phyloP scores from a whole-genome alignment of 2,113 vertebrate genomes.

The Sminthopsis crassicaudata region DNA sequence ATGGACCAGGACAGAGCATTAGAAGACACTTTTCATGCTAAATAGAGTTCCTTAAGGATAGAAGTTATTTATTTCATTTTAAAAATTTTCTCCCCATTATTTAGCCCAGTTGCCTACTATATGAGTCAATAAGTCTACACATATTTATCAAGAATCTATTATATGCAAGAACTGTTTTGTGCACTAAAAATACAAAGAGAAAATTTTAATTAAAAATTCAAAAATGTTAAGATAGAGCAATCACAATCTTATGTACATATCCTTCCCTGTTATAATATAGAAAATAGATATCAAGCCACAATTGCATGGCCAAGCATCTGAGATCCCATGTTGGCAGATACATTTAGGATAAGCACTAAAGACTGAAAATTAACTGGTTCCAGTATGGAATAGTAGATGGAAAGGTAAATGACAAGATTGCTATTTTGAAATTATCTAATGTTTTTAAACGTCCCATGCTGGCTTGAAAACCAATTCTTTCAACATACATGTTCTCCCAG shows the following conservation, averaged over 20 bases:
- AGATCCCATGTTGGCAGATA: not conserved
- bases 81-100: no score
- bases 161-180: not conserved
- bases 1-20: not conserved
- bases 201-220: not conserved
- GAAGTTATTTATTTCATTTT: not conserved
- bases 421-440: not conserved
- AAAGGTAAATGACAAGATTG: not conserved
- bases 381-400: not conserved
- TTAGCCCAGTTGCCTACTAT: not conserved
- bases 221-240: not conserved
- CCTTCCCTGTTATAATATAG: not conserved
- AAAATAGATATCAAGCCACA: not conserved
- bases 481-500: not conserved
- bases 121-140: not conserved
- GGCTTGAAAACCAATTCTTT: not conserved
- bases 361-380: not conserved
- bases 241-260: not conserved
- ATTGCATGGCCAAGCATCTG: not conserved
- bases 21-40: not conserved
- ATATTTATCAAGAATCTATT: not conserved
- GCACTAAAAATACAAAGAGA: not conserved
- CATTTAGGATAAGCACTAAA: not conserved
- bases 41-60: not conserved
- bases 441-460: not conserved